phyloP scores from a whole-genome alignment of 2,888 invertebrate species.

The Drosophila neotestacea region DNA sequence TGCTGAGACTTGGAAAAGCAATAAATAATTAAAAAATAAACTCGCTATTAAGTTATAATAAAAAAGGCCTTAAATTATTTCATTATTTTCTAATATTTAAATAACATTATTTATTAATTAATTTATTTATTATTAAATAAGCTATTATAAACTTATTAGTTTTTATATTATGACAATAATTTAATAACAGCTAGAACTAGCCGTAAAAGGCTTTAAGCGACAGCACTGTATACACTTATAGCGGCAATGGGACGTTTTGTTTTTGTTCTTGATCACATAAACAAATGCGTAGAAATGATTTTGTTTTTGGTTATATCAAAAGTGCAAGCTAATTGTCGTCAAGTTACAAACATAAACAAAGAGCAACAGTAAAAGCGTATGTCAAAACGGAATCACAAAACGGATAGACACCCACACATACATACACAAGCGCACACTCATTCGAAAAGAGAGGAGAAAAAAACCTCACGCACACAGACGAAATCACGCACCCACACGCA shows the following conservation, averaged over 20 bases:
- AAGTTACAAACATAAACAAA: slow-evolving; percentile 68
- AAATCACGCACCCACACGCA: slow-evolving; percentile 40
- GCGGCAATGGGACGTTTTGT: slow-evolving; percentile 1
- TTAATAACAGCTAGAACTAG: background rate
- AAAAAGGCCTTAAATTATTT: no score
- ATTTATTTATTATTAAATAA: no score
- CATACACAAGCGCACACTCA: slow-evolving; percentile 5
- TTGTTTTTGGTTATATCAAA: slow-evolving; percentile 35
- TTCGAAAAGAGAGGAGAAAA: slow-evolving; percentile 2
- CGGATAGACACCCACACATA: slow-evolving; percentile 41
- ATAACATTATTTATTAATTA: no score
- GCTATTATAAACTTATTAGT: no score
- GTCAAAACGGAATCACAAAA: slow-evolving; percentile 41
- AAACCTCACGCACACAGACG: slow-evolving; percentile 22
- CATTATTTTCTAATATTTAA: no score
- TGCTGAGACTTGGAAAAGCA: background rate
- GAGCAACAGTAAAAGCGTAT: slow-evolving; percentile 40
- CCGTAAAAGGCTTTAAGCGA: slow-evolving; percentile 3
- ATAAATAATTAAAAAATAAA: background rate
- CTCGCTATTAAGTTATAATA: no score
- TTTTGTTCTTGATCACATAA: slow-evolving; percentile 46
- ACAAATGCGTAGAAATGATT: slow-evolving; percentile 69
- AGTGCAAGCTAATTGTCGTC: slow-evolving; percentile 59
- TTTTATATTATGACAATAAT: background rate
- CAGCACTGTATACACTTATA: slow-evolving; percentile 15